Evolutionary conservation across 2,797 vertebrate genomes (phyloP).

Genomic region (Epinephelus malabaricus): DNA sequence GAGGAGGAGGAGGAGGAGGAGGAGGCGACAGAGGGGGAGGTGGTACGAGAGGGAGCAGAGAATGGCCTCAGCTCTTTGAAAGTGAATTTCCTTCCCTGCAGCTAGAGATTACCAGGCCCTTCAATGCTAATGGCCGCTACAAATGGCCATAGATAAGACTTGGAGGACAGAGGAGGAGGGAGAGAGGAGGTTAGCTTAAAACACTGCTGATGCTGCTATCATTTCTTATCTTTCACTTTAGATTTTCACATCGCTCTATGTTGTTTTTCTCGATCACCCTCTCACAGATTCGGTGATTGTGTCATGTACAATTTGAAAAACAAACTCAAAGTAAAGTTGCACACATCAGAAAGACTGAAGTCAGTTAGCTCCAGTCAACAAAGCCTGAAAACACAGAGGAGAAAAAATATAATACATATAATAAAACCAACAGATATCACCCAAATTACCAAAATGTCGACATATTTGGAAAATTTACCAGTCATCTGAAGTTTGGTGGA

Average conservation of each 20-base stretch:
- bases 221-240: conserved; percentile 12
- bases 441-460: no score
- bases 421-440: no score
- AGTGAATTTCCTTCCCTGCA: conserved; percentile 75
- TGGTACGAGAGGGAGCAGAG: conserved; percentile 19
- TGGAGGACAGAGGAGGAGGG: conserved; percentile 9
- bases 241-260: background rate
- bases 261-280: no score
- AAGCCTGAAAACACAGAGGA: no score
- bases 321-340: background rate
- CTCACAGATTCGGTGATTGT: background rate
- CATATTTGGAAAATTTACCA: no score
- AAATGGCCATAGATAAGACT: conserved; percentile 70
- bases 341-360: background rate
- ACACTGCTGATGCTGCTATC: background rate
- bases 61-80: conserved; percentile 78
- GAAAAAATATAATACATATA: no score
- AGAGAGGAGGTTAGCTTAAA: background rate
- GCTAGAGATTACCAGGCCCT: conserved; percentile 73
- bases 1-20: conserved; percentile 49
- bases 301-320: background rate
- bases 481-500: no score
- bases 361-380: no score
- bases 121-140: conserved; percentile 77
- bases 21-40: conserved; percentile 1